Conservation (phyloP, 2,888 invertebrate genomes). For the Leucozona laternaria region DNA sequence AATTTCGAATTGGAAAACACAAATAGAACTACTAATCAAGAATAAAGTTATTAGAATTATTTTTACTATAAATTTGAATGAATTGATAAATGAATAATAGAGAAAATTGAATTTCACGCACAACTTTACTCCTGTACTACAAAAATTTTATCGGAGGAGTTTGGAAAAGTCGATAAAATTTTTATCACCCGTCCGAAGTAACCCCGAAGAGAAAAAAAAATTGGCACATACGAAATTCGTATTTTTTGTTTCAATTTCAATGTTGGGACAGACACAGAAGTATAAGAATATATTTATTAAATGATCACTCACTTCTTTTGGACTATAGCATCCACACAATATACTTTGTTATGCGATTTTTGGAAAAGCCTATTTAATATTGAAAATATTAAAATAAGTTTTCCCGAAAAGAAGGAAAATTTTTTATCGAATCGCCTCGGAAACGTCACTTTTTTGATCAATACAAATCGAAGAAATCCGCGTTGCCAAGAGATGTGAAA, state of each 20-base stretch:
- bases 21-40: conserved; percentile 26
- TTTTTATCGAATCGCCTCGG: conserved; percentile 65
- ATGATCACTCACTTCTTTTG: conserved; percentile 64
- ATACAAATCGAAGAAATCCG: conserved; percentile 75
- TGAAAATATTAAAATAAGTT: conserved; percentile 66
- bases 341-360: conserved; percentile 43
- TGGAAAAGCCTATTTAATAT: conserved; percentile 66
- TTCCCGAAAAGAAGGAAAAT: conserved; percentile 67
- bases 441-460: conserved; percentile 78
- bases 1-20: conserved; percentile 27
- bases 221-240: conserved; percentile 36
- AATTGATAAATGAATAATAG: conserved; percentile 48
- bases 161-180: conserved; percentile 77
- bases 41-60: conserved; percentile 15
- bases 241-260: conserved; percentile 2
- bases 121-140: conserved; percentile 37
- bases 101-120: conserved; percentile 59
- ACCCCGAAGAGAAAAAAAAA: conserved; percentile 42
- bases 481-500: conserved; percentile 50
- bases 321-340: conserved; percentile 46
- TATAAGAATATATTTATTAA: conserved; percentile 24
- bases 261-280: conserved; percentile 5
- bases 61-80: conserved; percentile 54
- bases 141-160: conserved; percentile 44
- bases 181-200: conserved; percentile 63